Evolutionary conservation across 2,888 invertebrate genomes (phyloP).

Genomic region (Habrosyne pyritoides): DNA sequence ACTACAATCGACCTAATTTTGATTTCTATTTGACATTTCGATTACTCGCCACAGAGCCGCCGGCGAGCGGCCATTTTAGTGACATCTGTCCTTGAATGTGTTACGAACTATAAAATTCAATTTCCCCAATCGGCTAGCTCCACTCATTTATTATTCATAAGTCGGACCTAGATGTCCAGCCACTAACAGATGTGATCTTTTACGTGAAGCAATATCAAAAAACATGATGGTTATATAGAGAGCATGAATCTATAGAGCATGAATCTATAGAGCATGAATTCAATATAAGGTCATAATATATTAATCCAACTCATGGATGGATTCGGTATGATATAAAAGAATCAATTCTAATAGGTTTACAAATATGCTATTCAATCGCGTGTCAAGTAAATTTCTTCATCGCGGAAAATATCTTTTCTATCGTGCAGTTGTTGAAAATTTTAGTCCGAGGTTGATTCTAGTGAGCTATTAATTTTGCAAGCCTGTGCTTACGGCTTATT

Average conservation of each 20-base stretch:
- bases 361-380: constrained; percentile 56
- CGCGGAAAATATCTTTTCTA: constrained; percentile 43
- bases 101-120: constrained; percentile 83
- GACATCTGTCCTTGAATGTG: constrained; percentile 83
- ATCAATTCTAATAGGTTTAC: constrained; percentile 43
- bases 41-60: constrained; percentile 72
- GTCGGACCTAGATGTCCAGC: constrained; percentile 76
- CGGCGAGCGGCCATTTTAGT: constrained; percentile 75
- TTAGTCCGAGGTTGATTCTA: constrained; percentile 45
- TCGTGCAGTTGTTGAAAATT: constrained; percentile 50
- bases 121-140: constrained; percentile 82
- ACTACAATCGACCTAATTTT: constrained; percentile 83
- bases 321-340: constrained; percentile 44
- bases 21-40: constrained; percentile 83
- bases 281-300: constrained; percentile 64
- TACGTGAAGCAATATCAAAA: constrained; percentile 80
- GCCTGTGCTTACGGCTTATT: constrained; percentile 45
- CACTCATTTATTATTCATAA: constrained; percentile 83
- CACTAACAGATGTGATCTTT: constrained; percentile 82
- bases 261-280: constrained; percentile 69
- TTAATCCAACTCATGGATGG: constrained; percentile 57
- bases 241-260: constrained; percentile 64
- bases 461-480: constrained; percentile 59
- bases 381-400: constrained; percentile 46
- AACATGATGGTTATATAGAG: constrained; percentile 68